Evolutionary conservation across 2,888 invertebrate genomes (phyloP).

Genomic region (Palloptera scutellata): DNA sequence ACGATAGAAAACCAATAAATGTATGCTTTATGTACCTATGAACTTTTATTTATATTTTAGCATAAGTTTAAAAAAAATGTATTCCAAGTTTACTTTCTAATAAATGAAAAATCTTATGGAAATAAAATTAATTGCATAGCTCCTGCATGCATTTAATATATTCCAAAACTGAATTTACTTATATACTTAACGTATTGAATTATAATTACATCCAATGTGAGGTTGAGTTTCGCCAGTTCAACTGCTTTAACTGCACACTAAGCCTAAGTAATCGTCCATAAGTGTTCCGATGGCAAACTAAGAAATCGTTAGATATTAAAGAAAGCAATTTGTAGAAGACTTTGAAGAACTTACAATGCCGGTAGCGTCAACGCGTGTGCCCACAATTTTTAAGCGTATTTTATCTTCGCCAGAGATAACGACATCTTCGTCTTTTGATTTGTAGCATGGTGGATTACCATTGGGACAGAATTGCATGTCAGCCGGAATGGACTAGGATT

Average conservation of each 20-base stretch:
- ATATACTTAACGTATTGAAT: constrained; percentile 5
- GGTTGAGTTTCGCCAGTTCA: constrained; percentile 41
- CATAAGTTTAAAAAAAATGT: too few relatives aligned
- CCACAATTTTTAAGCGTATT: constrained; percentile 97
- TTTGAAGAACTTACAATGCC: constrained; percentile 84
- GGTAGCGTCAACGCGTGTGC: constrained; percentile 97
- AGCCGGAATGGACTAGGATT: constrained; percentile 90
- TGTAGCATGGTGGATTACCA: constrained; percentile 97
- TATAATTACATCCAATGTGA: background rate
- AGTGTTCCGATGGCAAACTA: constrained; percentile 98
- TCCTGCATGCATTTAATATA: constrained; percentile 1
- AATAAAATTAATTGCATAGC: background rate
- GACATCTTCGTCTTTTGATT: constrained; percentile 97
- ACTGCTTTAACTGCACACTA: constrained; percentile 67
- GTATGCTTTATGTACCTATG: background rate
- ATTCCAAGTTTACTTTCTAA: too few relatives aligned
- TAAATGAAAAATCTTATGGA: too few relatives aligned
- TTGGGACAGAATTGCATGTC: constrained; percentile 99
- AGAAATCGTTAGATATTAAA: constrained; percentile 41
- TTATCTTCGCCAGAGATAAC: constrained; percentile 98
- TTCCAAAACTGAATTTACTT: constrained; percentile 2
- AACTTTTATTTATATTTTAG: background rate
- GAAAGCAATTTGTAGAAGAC: background rate
- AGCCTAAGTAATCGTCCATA: constrained; percentile 98
- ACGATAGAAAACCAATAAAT: background rate